These are phyloP conservation scores for Parasteatoda tepidariorum DNA, from an alignment of 1,140 invertebrate species.

Conservation along the genomic window DNA sequence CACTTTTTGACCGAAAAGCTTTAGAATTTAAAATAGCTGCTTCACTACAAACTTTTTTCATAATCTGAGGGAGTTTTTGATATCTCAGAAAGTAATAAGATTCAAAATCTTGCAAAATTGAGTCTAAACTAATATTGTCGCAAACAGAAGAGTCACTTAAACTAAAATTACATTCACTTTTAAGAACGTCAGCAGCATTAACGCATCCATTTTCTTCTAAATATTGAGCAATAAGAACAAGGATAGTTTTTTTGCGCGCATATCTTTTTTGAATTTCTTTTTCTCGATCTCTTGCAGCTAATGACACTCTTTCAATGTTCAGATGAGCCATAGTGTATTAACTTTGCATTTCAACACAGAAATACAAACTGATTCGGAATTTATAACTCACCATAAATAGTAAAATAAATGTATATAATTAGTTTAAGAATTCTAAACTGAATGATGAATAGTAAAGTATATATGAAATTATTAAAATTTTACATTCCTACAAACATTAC, in stretches of 20 bases:
- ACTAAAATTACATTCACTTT: conserved; percentile 69
- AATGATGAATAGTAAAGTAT: no score
- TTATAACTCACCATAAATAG: no score
- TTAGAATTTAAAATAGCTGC: no score
- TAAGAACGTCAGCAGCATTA: conserved; percentile 35
- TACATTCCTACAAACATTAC: no score
- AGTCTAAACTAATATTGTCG: conserved; percentile 90
- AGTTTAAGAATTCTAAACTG: no score
- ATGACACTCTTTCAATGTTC: conserved; percentile 30
- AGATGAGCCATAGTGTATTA: conserved; percentile 29
- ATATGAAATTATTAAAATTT: no score
- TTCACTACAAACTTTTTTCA: conserved; percentile 74
- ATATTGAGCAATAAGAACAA: conserved; percentile 83
- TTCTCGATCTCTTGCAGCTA: conserved; percentile 15
- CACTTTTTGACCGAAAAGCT: no score
- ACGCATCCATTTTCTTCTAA: conserved; percentile 76
- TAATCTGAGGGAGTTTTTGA: conserved; percentile 84
- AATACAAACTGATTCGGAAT: no score
- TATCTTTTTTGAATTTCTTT: conserved; percentile 72
- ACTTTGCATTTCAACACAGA: no score
- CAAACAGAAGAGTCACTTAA: conserved; percentile 80
- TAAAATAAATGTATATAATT: no score
- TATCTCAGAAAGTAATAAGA: conserved; percentile 87
- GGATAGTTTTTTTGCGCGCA: conserved; percentile 77
- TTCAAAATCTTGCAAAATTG: conserved; percentile 88